Conservation (phyloP, 2,888 invertebrate species). For the Morpho deidamia region DNA sequence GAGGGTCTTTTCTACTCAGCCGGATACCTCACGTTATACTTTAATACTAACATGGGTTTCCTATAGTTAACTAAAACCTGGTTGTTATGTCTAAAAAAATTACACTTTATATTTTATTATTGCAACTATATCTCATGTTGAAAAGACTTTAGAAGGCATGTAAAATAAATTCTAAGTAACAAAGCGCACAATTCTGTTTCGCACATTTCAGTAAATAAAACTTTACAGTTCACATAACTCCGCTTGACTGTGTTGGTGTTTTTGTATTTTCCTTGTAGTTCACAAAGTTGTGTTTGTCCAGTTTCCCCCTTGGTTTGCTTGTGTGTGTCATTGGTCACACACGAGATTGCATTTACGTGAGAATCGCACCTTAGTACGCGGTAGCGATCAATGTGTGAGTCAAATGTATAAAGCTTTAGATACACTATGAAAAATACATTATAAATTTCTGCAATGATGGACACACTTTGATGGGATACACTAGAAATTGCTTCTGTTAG, state of each 20-base stretch:
- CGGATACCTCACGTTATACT: too few species aligned
- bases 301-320: constrained; percentile 6
- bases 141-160: background rate
- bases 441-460: background rate
- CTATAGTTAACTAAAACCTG: too few species aligned
- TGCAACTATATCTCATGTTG: background rate
- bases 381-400: constrained; percentile 34
- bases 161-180: background rate
- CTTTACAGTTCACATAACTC: background rate
- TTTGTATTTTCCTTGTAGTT: constrained; percentile 16
- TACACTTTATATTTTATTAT: background rate
- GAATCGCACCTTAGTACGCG: background rate
- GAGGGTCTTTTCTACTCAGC: too few species aligned
- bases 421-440: background rate
- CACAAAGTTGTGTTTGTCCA: constrained; percentile 7
- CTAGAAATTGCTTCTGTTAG: too few species aligned
- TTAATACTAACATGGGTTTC: too few species aligned
- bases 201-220: background rate
- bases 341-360: background rate
- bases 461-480: too few species aligned
- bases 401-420: constrained; percentile 5
- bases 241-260: background rate
- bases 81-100: background rate
- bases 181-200: background rate
- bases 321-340: constrained; percentile 12